phyloP scores from a whole-genome alignment of 2,888 invertebrate genomes.

The Saturnia japonica region DNA sequence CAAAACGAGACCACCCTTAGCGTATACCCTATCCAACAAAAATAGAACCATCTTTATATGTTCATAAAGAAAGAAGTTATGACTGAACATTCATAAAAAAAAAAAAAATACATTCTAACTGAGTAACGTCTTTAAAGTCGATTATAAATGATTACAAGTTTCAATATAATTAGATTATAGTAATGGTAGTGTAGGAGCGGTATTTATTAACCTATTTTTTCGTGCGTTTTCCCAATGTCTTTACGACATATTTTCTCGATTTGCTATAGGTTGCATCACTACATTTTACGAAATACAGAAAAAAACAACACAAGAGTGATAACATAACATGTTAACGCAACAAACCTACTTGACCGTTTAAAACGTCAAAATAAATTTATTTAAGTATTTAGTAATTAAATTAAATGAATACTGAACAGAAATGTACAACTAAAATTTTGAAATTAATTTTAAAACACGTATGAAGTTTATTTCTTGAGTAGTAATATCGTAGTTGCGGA shows the following conservation, averaged over 20 bases:
- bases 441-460: background rate
- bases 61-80: too few relatives aligned
- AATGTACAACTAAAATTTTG: background rate
- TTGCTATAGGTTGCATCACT: background rate
- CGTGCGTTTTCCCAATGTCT: background rate
- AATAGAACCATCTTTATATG: too few relatives aligned
- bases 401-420: background rate
- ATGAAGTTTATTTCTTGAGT: conserved; percentile 17
- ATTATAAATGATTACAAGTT: too few relatives aligned
- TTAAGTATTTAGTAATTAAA: background rate
- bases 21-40: too few relatives aligned
- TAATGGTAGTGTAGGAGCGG: too few relatives aligned
- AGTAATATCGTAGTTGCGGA: conserved; percentile 19
- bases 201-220: too few relatives aligned
- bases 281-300: background rate
- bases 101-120: too few relatives aligned
- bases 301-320: background rate
- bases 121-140: too few relatives aligned
- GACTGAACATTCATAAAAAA: too few relatives aligned
- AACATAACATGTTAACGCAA: background rate
- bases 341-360: background rate
- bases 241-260: background rate
- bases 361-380: background rate
- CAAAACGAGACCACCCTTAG: too few relatives aligned
- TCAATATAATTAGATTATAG: too few relatives aligned